Conservation (phyloP, 2,797 vertebrate species). For the Muscicapa comitata region DNA sequence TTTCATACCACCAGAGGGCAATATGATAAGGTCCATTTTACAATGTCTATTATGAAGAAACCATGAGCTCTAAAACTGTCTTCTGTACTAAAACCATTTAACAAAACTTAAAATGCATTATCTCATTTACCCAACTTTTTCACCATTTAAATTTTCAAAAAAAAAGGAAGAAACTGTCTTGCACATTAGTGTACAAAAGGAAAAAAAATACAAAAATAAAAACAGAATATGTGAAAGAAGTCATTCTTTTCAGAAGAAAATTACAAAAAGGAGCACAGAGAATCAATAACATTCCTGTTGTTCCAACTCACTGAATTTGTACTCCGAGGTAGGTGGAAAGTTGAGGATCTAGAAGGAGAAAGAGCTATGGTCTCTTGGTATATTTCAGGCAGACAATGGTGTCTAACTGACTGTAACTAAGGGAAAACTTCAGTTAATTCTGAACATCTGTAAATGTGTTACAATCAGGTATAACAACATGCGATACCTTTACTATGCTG, state of each 20-base stretch:
- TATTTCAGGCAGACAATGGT: neutral
- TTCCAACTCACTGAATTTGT: neutral
- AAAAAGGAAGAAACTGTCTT: neutral
- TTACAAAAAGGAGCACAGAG: fast-evolving
- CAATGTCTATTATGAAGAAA: neutral
- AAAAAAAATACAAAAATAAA: neutral
- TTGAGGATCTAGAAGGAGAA: neutral
- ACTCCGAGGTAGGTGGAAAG: neutral
- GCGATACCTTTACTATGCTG: neutral
- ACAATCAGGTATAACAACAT: neutral
- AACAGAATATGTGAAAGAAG: neutral
- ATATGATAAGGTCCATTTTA: neutral
- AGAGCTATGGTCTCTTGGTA: neutral
- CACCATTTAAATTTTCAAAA: neutral
- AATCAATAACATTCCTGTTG: neutral
- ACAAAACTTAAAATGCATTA: neutral
- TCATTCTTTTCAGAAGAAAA: neutral
- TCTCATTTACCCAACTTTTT: neutral
- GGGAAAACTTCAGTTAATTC: neutral
- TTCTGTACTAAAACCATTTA: neutral
- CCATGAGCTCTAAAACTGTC: fast-evolving
- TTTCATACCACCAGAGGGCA: conserved; percentile 69
- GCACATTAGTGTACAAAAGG: neutral
- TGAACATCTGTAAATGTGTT: neutral
- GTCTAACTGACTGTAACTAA: neutral